phyloP scores from a whole-genome alignment of 2,888 invertebrate species.

The Plagodis pulveraria region DNA sequence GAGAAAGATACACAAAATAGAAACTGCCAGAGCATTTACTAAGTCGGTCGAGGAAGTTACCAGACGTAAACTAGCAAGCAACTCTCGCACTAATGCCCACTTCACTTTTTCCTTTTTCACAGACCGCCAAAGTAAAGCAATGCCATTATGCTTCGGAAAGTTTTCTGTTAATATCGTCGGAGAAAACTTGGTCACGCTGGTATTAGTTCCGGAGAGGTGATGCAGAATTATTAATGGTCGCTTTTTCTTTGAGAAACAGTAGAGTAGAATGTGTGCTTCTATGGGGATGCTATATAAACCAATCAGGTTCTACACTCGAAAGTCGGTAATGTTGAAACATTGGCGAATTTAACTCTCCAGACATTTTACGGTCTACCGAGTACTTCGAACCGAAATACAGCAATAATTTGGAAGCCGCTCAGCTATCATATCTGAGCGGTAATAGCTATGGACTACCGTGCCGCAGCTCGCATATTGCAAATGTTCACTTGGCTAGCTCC shows the following conservation, averaged over 20 bases:
- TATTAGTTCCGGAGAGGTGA: constrained; percentile 12
- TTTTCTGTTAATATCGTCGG: constrained; percentile 15
- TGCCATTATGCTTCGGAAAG: constrained; percentile 16
- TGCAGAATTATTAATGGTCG: background rate
- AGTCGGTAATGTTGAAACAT: too few species aligned
- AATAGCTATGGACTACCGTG: too few species aligned
- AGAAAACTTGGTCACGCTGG: constrained; percentile 21
- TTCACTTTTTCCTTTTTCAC: constrained; percentile 18
- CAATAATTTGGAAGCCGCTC: too few species aligned
- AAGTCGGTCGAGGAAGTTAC: constrained; percentile 6
- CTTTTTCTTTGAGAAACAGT: background rate
- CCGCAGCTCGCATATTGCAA: too few species aligned
- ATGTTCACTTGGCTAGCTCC: too few species aligned
- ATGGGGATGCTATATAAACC: background rate
- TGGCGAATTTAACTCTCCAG: too few species aligned
- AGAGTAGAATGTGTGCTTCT: background rate
- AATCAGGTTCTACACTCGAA: too few species aligned
- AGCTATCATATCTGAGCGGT: too few species aligned
- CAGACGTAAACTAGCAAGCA: constrained; percentile 15
- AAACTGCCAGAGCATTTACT: constrained; percentile 5
- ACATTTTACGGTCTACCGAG: too few species aligned
- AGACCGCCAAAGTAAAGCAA: constrained; percentile 11
- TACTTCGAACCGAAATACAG: too few species aligned
- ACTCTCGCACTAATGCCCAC: constrained; percentile 13
- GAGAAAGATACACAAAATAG: constrained; percentile 4